phyloP scores from a whole-genome alignment of 2,113 vertebrate genomes.

The Romanogobio albipinnatus region DNA sequence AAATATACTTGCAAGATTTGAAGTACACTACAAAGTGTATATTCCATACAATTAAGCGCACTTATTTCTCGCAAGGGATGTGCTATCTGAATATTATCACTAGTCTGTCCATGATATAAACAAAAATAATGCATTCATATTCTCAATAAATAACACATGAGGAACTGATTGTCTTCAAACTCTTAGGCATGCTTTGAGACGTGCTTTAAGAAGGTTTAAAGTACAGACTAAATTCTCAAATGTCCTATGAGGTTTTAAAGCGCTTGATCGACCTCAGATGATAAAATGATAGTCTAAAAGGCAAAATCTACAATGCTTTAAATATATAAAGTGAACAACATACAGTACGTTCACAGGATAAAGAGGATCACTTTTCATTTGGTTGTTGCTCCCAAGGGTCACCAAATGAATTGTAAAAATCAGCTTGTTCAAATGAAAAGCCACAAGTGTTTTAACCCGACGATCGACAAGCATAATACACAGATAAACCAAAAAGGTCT shows the following conservation, averaged over 20 bases:
- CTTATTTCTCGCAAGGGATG: not conserved
- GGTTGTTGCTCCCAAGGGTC: not conserved
- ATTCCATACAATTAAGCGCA: not conserved
- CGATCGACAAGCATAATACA: not conserved
- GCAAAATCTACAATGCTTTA: conserved; percentile 28
- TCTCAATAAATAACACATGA: conserved; percentile 4
- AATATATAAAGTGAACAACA: not conserved
- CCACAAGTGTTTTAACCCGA: conserved; percentile 2
- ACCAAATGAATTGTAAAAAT: not conserved
- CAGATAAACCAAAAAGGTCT: conserved; percentile 24
- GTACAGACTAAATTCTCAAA: conserved; percentile 34
- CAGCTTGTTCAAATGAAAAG: conserved; percentile 14
- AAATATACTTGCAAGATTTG: not conserved
- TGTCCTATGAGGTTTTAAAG: conserved; percentile 7
- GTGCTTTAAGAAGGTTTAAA: conserved; percentile 32
- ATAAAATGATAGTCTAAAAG: not conserved
- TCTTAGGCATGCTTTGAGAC: conserved; percentile 54
- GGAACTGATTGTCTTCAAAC: conserved; percentile 51
- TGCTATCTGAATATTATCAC: not conserved
- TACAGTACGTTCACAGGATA: not conserved
- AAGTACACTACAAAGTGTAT: not conserved
- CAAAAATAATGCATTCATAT: conserved; percentile 27
- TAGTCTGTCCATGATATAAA: not conserved
- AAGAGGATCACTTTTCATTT: not conserved
- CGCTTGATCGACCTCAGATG: not conserved